Evolutionary conservation across 2,113 vertebrate species (phyloP).

Genomic region (Poeciliopsis turrubarensis): DNA sequence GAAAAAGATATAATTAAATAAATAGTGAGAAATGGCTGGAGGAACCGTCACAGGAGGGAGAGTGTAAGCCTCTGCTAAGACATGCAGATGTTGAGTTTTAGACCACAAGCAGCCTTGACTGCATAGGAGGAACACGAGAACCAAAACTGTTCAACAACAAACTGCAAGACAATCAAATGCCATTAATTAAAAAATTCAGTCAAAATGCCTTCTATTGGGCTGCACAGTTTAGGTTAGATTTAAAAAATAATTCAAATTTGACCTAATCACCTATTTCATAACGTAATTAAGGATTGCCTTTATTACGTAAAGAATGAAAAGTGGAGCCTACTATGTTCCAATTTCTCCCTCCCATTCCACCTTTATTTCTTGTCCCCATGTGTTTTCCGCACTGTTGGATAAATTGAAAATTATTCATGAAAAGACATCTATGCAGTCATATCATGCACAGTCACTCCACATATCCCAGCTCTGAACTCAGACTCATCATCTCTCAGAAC

Average conservation of each 20-base stretch:
- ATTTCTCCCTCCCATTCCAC: neutral
- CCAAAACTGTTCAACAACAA: too few species aligned
- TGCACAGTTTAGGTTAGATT: neutral
- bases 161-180: too few species aligned
- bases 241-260: too few species aligned
- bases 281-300: neutral
- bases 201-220: neutral
- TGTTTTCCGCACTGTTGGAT: neutral
- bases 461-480: neutral
- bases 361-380: neutral
- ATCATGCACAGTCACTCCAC: neutral
- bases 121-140: too few species aligned
- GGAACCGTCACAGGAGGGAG: too few species aligned
- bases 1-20: too few species aligned
- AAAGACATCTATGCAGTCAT: neutral
- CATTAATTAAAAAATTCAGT: neutral
- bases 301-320: neutral
- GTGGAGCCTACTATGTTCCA: neutral
- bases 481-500: neutral
- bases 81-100: too few species aligned
- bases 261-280: neutral
- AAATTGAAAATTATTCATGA: conserved; percentile 2
- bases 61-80: too few species aligned
- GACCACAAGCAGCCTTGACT: too few species aligned
- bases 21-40: too few species aligned